phyloP scores from a whole-genome alignment of 1,140 invertebrate species.

The Drosophila quadrilineata region DNA sequence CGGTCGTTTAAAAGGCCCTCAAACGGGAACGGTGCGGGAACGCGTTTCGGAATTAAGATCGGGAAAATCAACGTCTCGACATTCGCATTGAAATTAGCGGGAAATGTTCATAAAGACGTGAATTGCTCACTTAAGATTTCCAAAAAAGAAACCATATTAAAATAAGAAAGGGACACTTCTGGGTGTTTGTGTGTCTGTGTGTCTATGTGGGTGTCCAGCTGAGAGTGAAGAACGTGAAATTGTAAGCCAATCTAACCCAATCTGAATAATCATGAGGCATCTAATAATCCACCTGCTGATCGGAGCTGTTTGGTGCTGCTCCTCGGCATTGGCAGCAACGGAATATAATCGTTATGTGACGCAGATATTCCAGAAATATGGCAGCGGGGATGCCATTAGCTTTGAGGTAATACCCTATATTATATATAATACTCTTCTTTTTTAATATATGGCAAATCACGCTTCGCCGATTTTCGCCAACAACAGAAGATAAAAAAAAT shows the following conservation, averaged over 20 bases:
- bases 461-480: too few species aligned
- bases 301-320: background rate
- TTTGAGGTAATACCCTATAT: too few species aligned
- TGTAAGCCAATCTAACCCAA: background rate
- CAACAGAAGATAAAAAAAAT: too few species aligned
- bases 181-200: too few species aligned
- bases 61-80: background rate
- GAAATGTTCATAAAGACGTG: constrained; percentile 5
- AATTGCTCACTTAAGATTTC: constrained; percentile 11
- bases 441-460: too few species aligned
- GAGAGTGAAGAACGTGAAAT: constrained; percentile 3
- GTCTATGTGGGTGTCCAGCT: background rate
- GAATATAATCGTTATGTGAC: constrained; percentile 78
- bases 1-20: constrained; percentile 52
- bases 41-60: too few species aligned
- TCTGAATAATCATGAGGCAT: constrained; percentile 16
- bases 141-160: constrained; percentile 13
- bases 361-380: constrained; percentile 84
- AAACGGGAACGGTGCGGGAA: constrained; percentile 44
- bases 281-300: constrained; percentile 29
- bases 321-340: constrained; percentile 28
- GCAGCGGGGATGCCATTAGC: constrained; percentile 83
- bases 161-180: too few species aligned
- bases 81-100: constrained; percentile 3
- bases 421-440: too few species aligned